Conservation (phyloP, 1,140 invertebrate species). For the Zophobas atratus region DNA sequence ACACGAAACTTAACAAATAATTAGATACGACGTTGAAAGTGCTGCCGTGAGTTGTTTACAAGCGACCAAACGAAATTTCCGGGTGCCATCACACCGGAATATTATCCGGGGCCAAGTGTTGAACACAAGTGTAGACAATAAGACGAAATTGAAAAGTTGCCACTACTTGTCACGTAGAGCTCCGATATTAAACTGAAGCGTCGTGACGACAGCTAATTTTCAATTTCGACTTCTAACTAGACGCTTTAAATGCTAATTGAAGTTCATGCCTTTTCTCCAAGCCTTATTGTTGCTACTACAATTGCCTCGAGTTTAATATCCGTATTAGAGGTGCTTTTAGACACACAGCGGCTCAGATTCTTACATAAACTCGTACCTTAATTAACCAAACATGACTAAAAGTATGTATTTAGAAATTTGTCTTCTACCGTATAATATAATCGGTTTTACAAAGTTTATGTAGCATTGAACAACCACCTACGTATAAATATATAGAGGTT, state of each 20-base stretch:
- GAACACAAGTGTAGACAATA: constrained; percentile 35
- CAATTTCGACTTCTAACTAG: constrained; percentile 40
- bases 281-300: constrained; percentile 40
- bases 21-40: constrained; percentile 6
- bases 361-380: constrained; percentile 7
- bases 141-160: constrained; percentile 43
- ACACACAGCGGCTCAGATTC: constrained; percentile 25
- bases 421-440: too few species aligned
- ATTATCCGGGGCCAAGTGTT: constrained; percentile 19
- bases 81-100: constrained; percentile 2
- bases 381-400: not conserved
- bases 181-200: constrained; percentile 38
- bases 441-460: too few species aligned
- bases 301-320: constrained; percentile 42
- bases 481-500: too few species aligned
- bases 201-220: constrained; percentile 41
- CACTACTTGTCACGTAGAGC: constrained; percentile 39
- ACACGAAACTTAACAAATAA: constrained; percentile 17
- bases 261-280: constrained; percentile 33
- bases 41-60: constrained; percentile 11
- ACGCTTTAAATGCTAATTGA: constrained; percentile 42
- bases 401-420: too few species aligned
- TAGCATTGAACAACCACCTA: too few species aligned
- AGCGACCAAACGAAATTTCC: constrained; percentile 13
- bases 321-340: constrained; percentile 34